Conservation (phyloP, 2,113 vertebrate species). For the Mobula hypostoma region DNA sequence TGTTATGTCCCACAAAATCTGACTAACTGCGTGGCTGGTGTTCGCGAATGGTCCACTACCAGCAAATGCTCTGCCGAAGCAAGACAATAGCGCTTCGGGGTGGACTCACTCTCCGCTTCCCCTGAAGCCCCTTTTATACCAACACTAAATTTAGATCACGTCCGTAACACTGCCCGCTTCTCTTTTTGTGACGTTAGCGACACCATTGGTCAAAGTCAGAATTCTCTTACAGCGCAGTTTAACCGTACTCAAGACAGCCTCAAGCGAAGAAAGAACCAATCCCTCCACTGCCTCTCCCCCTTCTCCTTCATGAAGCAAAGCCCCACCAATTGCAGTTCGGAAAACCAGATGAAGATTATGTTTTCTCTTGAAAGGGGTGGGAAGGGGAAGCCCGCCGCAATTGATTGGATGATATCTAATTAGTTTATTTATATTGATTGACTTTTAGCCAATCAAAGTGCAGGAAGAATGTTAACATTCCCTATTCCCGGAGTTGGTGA, state of each 20-base stretch:
- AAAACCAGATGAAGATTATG: no score
- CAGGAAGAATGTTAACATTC: neutral
- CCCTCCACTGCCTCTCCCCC: neutral
- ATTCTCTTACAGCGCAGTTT: neutral
- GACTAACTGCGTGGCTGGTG: neutral
- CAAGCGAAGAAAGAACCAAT: neutral
- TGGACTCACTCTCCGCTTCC: constrained; percentile 10
- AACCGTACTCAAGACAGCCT: neutral
- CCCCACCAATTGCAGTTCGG: neutral
- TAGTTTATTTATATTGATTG: neutral
- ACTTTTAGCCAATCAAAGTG: neutral
- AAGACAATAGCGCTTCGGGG: neutral
- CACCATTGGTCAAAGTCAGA: constrained; percentile 29
- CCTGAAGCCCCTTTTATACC: constrained; percentile 32
- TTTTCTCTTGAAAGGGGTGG: neutral
- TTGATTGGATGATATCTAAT: neutral
- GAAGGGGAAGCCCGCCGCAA: neutral
- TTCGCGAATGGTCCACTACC: neutral
- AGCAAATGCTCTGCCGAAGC: neutral
- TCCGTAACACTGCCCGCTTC: neutral
- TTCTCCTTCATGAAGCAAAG: neutral
- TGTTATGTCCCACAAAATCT: neutral
- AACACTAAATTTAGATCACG: constrained; percentile 36
- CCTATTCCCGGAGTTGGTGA: neutral
- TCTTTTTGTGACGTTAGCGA: constrained; percentile 33